Conservation (phyloP, 2,888 invertebrate species). For the Hypomecis punctinalis region DNA sequence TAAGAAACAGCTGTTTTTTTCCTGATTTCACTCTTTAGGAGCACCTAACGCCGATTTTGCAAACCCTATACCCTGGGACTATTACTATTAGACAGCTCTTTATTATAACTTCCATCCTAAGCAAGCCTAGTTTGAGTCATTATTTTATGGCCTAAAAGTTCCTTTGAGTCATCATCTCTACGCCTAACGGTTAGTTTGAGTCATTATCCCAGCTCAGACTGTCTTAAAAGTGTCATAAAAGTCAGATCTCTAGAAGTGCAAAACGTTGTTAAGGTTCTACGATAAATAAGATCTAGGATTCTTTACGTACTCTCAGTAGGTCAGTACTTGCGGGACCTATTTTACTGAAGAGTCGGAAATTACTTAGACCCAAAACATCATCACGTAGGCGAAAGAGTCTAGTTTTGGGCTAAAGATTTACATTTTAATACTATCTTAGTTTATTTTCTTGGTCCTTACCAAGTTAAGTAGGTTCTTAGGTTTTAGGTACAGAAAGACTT, state of each 20-base stretch:
- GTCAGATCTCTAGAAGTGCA: slow-evolving; percentile 4
- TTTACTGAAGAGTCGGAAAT: neutral
- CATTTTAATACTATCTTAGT: too few relatives aligned
- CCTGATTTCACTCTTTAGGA: too few relatives aligned
- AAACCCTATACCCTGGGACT: too few relatives aligned
- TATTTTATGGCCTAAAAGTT: neutral
- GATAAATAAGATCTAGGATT: neutral
- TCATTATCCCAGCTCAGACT: slow-evolving; percentile 8
- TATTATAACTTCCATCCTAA: too few relatives aligned
- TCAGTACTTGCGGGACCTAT: neutral
- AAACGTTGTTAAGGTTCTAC: neutral
- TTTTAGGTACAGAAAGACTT: too few relatives aligned
- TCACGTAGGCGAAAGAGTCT: neutral
- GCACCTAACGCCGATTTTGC: too few relatives aligned
- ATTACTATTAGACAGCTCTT: too few relatives aligned
- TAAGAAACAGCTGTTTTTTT: too few relatives aligned
- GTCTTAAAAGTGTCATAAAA: neutral
- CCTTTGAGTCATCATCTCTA: neutral
- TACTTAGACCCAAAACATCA: slow-evolving; percentile 1
- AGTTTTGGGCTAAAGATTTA: too few relatives aligned
- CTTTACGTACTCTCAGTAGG: neutral
- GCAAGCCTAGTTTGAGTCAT: too few relatives aligned
- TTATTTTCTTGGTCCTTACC: too few relatives aligned
- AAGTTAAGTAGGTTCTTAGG: too few relatives aligned
- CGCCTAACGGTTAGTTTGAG: neutral